These are phyloP conservation scores for Gavia stellata DNA, from an alignment of 2,113 vertebrate species.

Conservation along the genomic window DNA sequence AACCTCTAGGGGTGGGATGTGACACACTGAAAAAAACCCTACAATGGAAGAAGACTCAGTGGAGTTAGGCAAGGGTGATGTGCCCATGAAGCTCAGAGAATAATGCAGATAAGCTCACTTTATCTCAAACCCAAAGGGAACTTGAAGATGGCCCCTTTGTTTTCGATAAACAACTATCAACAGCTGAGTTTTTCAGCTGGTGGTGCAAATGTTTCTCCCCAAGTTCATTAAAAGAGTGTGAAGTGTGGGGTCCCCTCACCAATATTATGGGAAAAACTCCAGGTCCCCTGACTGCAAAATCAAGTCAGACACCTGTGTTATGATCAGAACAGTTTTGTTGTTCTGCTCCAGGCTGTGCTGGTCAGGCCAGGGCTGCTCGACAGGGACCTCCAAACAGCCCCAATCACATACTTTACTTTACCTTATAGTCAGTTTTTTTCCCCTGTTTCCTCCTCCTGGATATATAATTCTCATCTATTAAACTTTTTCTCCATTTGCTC, in stretches of 20 bases:
- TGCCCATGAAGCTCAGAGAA: neutral
- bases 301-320: neutral
- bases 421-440: accelerated
- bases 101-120: neutral
- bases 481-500: neutral
- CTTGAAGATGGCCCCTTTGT: neutral
- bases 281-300: neutral
- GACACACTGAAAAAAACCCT: neutral
- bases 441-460: neutral
- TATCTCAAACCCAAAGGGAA: neutral
- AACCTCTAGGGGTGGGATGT: neutral
- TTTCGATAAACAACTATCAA: neutral
- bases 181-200: neutral
- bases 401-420: neutral
- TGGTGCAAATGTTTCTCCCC: neutral
- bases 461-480: neutral
- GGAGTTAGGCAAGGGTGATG: neutral
- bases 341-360: neutral
- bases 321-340: neutral
- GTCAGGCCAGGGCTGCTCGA: neutral
- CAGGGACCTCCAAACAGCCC: neutral
- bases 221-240: neutral
- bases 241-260: neutral
- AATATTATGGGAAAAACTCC: neutral
- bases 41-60: neutral